Evolutionary conservation across 2,113 vertebrate genomes (phyloP).

Genomic region (Salvelinus namaycush): DNA sequence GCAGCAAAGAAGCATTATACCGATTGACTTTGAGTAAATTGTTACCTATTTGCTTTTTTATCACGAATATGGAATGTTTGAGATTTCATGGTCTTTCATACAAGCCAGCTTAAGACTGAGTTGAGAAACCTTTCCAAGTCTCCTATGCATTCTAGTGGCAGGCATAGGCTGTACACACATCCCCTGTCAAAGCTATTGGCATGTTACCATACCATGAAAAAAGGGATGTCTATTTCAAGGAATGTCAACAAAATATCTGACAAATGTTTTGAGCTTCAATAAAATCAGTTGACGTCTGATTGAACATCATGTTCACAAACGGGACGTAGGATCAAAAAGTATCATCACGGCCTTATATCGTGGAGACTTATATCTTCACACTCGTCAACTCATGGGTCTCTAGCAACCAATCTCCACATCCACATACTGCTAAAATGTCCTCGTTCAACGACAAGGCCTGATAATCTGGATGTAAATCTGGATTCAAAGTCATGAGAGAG

Average conservation of each 20-base stretch:
- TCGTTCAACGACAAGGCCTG: conserved; percentile 19
- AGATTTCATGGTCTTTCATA: conserved; percentile 35
- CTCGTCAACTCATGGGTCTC: background rate
- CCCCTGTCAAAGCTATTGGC: conserved; percentile 27
- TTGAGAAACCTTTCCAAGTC: background rate
- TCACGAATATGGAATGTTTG: conserved; percentile 37
- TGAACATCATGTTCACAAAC: background rate
- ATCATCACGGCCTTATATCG: background rate
- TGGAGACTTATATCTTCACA: background rate
- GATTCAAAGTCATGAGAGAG: conserved; percentile 66
- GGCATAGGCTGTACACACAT: conserved; percentile 27
- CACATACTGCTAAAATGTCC: background rate
- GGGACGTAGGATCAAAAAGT: background rate
- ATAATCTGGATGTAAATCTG: conserved; percentile 62
- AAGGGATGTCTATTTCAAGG: background rate
- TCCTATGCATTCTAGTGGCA: conserved; percentile 4
- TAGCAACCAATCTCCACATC: background rate
- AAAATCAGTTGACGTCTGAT: background rate
- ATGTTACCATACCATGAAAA: background rate
- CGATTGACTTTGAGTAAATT: no score
- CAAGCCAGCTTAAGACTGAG: conserved; percentile 1
- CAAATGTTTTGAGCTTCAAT: background rate
- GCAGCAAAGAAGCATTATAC: no score
- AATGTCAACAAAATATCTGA: background rate
- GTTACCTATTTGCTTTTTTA: conserved; percentile 2